Percentiles rank a stretch among this genome's conserved stretches.
phyloP scores from a whole-genome alignment of 2,113 vertebrate species.

The Cyphomyrus discorhynchus region DNA sequence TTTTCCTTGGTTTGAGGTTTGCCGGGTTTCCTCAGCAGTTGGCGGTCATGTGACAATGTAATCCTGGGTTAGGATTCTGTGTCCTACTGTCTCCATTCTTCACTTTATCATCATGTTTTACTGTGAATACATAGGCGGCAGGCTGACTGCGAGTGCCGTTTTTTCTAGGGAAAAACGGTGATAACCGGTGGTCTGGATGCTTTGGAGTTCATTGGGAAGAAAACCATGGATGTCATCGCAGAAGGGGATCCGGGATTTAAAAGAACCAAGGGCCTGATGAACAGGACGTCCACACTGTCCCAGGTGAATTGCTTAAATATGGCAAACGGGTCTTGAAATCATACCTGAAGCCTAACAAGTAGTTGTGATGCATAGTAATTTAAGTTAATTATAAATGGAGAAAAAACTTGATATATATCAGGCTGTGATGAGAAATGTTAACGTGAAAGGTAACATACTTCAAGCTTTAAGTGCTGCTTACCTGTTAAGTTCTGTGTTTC shows the following conservation, averaged over 20 bases:
- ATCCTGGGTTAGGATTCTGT: not conserved
- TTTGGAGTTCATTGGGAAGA: slow-evolving; percentile 96
- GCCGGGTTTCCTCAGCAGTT: not conserved
- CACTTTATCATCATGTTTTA: not conserved
- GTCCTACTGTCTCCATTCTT: not conserved
- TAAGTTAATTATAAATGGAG: not conserved
- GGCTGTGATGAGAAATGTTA: not conserved
- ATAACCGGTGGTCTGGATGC: slow-evolving; percentile 88
- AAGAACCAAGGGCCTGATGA: slow-evolving; percentile 88
- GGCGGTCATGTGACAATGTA: not conserved
- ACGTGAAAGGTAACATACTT: not conserved
- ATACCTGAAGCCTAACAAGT: not conserved
- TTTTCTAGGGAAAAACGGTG: slow-evolving; percentile 77
- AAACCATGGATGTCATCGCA: slow-evolving; percentile 97
- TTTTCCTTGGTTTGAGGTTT: not conserved
- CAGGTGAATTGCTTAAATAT: slow-evolving; percentile 60
- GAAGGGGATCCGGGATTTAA: slow-evolving; percentile 95
- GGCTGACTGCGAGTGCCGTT: not conserved
- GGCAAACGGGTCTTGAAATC: not conserved
- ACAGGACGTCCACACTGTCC: slow-evolving; percentile 76
- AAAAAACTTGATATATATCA: not conserved
- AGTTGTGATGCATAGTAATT: not conserved
- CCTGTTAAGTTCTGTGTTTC: not conserved
- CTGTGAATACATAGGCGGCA: not conserved
- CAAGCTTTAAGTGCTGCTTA: not conserved